Base-by-base conservation (phyloP, 2,797 vertebrate species). In the Rhinella marina region DNA sequence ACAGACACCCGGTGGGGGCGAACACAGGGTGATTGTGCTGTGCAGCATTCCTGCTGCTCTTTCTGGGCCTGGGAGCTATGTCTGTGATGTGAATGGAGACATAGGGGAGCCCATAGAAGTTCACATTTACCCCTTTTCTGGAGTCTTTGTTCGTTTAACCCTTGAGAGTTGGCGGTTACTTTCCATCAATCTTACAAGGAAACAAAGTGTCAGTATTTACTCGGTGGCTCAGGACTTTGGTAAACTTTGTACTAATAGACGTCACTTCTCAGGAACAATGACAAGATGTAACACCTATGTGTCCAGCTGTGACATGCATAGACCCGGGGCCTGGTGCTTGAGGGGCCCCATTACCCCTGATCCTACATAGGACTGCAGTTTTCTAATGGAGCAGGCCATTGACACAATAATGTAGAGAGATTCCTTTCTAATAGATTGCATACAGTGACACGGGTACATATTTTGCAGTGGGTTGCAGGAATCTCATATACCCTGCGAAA, bases 21-120 rank as follows among this genome's bases (percentile, higher is more conserved):
- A 27, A 81, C 72, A 75, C 41, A 75, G 72, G 72, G 72, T 75
- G 72, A 52, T 62, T 78, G 59, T 78, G 41, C 54, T 52, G 66
- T 21, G 72, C 72, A 19, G 72, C 72, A 50, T 75, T 75, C 72
- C 72, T 50, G 72, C 41, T 75, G 72, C 72, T 75, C 72, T 23
- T 52, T 54, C 27, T 70, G 50, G 50, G 64, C 50, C 25, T 70
- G 52, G 50, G 48, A 72, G 66, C 66, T 56, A 81, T 48, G 79
- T n/a, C 21, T 81, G 79, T 48, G 32, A n/a, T 50, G 59, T 81
- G 57, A 81, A 81, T 61, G 57, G 57, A 21, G 79, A n/a, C 29
- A 48, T 64, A n/a, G 73, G 73, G 72, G 73, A 50, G 41, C 16
- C 19, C 73, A 50, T 50, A 83, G 17, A 56, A 54, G 29, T 54